Evolutionary conservation across 2,797 vertebrate genomes (phyloP).

Genomic region (Linurgus olivaceus): DNA sequence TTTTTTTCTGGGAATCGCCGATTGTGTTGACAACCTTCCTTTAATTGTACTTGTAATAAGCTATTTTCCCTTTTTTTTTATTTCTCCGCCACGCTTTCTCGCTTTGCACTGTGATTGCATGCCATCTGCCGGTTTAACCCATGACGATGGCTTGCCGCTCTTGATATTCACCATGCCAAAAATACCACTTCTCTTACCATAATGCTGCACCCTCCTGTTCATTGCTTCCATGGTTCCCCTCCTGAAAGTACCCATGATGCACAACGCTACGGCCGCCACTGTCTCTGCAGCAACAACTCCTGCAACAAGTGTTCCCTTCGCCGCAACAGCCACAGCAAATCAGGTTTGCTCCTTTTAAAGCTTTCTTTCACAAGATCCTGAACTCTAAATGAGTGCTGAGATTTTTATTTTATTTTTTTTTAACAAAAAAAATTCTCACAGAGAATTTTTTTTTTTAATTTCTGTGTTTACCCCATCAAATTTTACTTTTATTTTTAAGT

Average conservation of each 20-base stretch:
- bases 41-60: constrained; percentile 93
- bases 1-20: constrained; percentile 83
- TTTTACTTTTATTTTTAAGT: constrained; percentile 77
- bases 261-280: constrained; percentile 99
- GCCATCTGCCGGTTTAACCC: constrained; percentile 99
- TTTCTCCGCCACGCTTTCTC: constrained; percentile 91
- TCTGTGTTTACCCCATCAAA: constrained; percentile 82
- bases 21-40: constrained; percentile 88
- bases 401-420: constrained; percentile 71
- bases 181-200: constrained; percentile 93
- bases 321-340: constrained; percentile 99
- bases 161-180: constrained; percentile 94
- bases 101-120: constrained; percentile 99
- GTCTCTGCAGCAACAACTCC: constrained; percentile 99
- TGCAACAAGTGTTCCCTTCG: constrained; percentile 99
- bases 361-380: constrained; percentile 96
- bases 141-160: constrained; percentile 94
- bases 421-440: constrained; percentile 79
- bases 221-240: constrained; percentile 99
- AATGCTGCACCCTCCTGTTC: constrained; percentile 99
- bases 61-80: constrained; percentile 89
- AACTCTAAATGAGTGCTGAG: constrained; percentile 94
- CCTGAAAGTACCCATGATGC: constrained; percentile 99
- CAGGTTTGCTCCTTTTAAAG: constrained; percentile 99
- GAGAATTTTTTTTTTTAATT: constrained; percentile 82